A percentile compares a stretch with the other conserved stretches of the same genome.
phyloP scores from a whole-genome alignment of 2,113 vertebrate genomes.

The Notiomystis cincta region DNA sequence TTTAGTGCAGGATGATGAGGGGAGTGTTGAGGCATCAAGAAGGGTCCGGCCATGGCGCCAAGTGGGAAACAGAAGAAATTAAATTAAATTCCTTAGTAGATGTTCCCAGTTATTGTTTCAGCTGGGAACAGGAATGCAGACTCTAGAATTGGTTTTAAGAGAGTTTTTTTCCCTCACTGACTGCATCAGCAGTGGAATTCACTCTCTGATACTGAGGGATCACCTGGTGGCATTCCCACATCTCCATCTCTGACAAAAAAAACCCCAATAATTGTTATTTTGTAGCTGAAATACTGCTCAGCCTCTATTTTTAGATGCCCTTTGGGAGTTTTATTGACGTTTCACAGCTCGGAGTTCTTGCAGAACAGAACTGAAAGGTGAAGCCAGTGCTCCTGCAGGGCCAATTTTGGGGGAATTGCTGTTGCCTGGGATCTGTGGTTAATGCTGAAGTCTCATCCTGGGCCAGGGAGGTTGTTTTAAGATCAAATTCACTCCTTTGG shows the following conservation, averaged over 20 bases:
- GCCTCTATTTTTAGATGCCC: not conserved
- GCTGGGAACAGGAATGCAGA: not conserved
- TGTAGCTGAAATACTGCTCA: fast-evolving
- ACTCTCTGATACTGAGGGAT: not conserved
- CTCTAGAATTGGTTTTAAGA: not conserved
- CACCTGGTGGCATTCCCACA: not conserved
- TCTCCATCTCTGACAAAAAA: not conserved
- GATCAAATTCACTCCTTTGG: not conserved
- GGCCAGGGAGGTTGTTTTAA: not conserved
- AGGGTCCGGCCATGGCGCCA: not conserved
- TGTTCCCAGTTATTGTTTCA: not conserved
- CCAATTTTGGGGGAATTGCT: not conserved
- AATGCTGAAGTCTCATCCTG: fast-evolving
- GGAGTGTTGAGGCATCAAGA: fast-evolving
- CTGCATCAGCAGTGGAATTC: not conserved
- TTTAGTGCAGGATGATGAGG: not conserved
- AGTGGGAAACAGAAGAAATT: not conserved
- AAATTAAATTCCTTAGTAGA: not conserved
- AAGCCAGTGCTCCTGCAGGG: not conserved
- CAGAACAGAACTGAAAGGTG: not conserved
- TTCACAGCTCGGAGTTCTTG: not conserved
- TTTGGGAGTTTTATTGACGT: not conserved
- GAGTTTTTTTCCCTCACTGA: not conserved
- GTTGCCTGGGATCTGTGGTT: fast-evolving
- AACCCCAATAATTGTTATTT: not conserved